Conservation (phyloP, 2,888 invertebrate species). For the Rapana venosa region DNA sequence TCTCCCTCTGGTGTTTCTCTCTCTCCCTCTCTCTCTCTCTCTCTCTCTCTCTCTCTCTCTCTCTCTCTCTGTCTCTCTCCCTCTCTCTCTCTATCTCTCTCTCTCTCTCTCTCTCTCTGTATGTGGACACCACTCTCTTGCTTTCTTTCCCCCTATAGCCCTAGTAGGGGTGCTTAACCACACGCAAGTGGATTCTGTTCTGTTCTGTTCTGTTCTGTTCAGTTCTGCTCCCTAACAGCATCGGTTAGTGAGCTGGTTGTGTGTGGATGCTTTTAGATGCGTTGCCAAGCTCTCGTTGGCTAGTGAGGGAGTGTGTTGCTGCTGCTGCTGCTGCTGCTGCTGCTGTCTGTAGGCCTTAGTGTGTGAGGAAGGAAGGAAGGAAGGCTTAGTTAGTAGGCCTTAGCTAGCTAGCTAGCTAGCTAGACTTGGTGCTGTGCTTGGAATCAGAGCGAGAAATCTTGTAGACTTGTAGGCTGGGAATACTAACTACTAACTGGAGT, state of each 20-base stretch:
- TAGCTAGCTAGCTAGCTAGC: too few relatives aligned
- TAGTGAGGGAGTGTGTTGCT: background rate
- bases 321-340: background rate
- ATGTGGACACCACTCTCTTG: too few relatives aligned
- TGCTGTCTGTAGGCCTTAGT: background rate
- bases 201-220: background rate
- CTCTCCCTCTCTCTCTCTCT: background rate
- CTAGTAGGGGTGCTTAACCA: background rate
- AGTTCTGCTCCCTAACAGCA: background rate
- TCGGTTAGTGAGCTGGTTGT: background rate
- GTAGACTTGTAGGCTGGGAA: too few relatives aligned
- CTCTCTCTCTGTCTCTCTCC: background rate
- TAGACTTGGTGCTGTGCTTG: background rate
- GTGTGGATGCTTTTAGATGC: slow-evolving; percentile 18
- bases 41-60: background rate
- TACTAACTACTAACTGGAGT: background rate
- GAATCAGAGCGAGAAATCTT: background rate
- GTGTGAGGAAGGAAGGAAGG: too few relatives aligned
- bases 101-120: too few relatives aligned
- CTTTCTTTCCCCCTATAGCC: too few relatives aligned
- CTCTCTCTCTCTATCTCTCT: too few relatives aligned
- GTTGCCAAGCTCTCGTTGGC: slow-evolving; percentile 16
- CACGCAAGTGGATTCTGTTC: background rate
- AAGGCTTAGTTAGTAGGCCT: too few relatives aligned
- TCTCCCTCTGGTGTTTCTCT: background rate